Base-by-base conservation (phyloP, 2,888 invertebrate genomes). In the Drosophila kambysellisi region DNA sequence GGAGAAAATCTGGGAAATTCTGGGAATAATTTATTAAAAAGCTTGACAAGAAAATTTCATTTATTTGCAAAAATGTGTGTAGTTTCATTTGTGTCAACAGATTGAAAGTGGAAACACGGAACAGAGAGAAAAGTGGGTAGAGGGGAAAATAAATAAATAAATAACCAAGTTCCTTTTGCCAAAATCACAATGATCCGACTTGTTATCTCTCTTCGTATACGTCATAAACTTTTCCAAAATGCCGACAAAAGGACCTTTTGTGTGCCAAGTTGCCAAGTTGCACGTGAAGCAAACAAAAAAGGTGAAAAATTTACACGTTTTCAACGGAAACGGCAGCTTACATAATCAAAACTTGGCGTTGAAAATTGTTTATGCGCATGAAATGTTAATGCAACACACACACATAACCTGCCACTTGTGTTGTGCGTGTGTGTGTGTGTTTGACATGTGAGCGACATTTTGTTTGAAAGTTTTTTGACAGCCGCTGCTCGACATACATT, bases 381-480 rank as follows among this genome's bases (percentile, higher is more conserved):
- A 88, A 89, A 89, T 88, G 83, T 79, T 89, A 86, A 89, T 86
- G 83, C 66, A 70, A 59, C 70, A 79, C 70, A 79, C 77, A 52
- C 62, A 15, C 2, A 50, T 37, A 59, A 37, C 15, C 52, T 79
- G 76, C 51, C 64, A 69, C 70, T 79, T 79, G 79, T 75, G 9
- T 62, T 43, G 37, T 35, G 57, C 51, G 56, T 29, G 46, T 58
- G 43, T 52, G 43, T 65, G 70, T 81, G 53, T 79, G 71, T 76
- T 71, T 82, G 88, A 87, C 84, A 87, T 87, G 82, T 81, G 87
- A 89, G 87, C 89, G 88, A 89, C 84, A 87, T 85, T 85, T 89
- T 86, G 89, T 84, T 82, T 80, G 70, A 89, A 86, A 89, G 88
- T 89, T 87, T 85, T 85, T 78, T 87, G 85, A 89, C 89, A 84